Evolutionary conservation across 2,888 invertebrate genomes (phyloP), one percentile per base, ranked within the genome.

Genomic region (Hirtodrosophila duncani): DNA sequence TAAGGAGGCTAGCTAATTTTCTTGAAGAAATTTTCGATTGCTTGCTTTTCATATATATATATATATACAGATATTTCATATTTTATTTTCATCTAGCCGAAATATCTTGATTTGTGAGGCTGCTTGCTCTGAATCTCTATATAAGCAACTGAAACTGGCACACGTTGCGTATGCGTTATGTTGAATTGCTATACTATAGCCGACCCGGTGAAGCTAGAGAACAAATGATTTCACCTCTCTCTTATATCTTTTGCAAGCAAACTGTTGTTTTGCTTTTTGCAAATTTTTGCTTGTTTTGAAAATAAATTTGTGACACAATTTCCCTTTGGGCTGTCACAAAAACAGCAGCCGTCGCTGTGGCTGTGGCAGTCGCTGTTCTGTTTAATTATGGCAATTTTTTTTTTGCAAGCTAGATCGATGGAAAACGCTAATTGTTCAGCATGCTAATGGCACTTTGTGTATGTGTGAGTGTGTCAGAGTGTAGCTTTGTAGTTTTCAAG

Each of bases 301-400:
- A 68, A 71, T 77, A 67, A 39, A 72, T 58, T 52, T 51, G 51
- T 66, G 77, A 68, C 77, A 77, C 77, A 75, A 65, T 66, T 68
- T 49, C 57, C 50, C 21, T 16, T 24, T 7, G 10, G 20, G 13
- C 13, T 44, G 33, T 33, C 10, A 20, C 20, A 11, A 20, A 39
- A 6, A 8, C 20, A 37, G 9, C 21, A 8, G 11, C 17, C 4
- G 7, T 6, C 16, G 20, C 3, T 33, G n/a, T 16, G 33, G n/a
- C 10, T 11, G 17, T 30, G 7, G 50, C 38, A 55, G 59, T 48
- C 39, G 34, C 59, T 48, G 57, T 37, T 23, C 41, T 46, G 20
- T 20, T 58, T 50, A 67, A 67, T 67, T 65, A 57, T 56, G 50
- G 43, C 36, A 53, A 65, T 52, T 24, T 26, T 27, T 24, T 26